Evolutionary conservation across 2,888 invertebrate genomes (phyloP).

Genomic region (Camponotus fellah): DNA sequence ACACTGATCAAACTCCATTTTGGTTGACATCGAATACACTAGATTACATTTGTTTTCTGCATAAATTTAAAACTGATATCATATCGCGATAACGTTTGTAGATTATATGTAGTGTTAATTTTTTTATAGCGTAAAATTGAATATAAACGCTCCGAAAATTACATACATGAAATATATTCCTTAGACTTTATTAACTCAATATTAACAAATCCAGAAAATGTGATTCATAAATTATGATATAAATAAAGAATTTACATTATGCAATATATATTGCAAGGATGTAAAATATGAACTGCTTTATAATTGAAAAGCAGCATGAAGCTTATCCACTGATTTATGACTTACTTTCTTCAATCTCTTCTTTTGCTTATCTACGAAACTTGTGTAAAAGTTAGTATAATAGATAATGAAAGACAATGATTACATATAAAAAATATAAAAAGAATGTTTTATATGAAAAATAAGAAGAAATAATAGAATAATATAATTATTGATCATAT

Average conservation of each 20-base stretch:
- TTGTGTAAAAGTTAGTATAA: slow-evolving; percentile 1
- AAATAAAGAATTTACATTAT: neutral
- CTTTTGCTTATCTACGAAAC: neutral
- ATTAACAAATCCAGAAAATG: slow-evolving; percentile 9
- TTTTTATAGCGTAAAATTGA: slow-evolving; percentile 24
- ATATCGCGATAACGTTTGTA: slow-evolving; percentile 10
- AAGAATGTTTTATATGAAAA: neutral
- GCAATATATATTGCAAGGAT: neutral
- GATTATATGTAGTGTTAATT: slow-evolving; percentile 32
- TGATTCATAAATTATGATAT: neutral
- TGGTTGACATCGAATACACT: neutral
- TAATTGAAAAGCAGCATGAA: neutral
- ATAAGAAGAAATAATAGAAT: neutral
- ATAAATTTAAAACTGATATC: slow-evolving; percentile 35
- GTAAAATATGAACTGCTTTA: neutral
- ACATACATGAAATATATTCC: neutral
- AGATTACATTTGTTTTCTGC: neutral
- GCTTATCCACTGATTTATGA: slow-evolving; percentile 28
- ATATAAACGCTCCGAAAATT: slow-evolving; percentile 30
- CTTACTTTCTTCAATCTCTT: neutral
- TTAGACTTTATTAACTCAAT: slow-evolving; percentile 1
- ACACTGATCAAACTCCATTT: slow-evolving; percentile 49
- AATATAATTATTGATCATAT: neutral
- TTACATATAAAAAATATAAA: neutral
- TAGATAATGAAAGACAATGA: slow-evolving; percentile 8